phyloP scores from a whole-genome alignment of 2,888 invertebrate species.

The Heteromurus nitidus region DNA sequence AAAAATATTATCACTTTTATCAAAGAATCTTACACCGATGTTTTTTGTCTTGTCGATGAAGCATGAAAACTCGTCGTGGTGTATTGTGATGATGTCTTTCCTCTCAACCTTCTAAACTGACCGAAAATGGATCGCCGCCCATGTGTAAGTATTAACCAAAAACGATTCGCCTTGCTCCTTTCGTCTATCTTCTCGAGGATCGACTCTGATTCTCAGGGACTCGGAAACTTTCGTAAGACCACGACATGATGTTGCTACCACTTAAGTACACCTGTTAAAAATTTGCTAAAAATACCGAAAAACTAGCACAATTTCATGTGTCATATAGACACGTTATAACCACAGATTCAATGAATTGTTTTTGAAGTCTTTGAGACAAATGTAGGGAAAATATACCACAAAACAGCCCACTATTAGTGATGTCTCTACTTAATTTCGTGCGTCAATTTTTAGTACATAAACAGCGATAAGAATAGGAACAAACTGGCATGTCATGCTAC shows the following conservation, averaged over 20 bases:
- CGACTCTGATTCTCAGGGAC: background rate
- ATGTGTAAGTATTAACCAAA: background rate
- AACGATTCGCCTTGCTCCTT: background rate
- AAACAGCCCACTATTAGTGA: too few relatives aligned
- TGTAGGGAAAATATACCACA: background rate
- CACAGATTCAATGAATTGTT: background rate
- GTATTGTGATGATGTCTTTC: background rate
- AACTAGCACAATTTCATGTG: background rate
- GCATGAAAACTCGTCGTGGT: background rate
- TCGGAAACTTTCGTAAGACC: background rate
- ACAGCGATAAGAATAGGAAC: too few relatives aligned
- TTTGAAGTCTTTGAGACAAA: too few relatives aligned
- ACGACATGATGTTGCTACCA: background rate
- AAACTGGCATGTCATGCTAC: too few relatives aligned
- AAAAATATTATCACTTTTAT: background rate
- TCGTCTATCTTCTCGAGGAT: slow-evolving; percentile 5
- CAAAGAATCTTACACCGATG: slow-evolving; percentile 27
- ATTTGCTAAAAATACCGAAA: slow-evolving; percentile 7
- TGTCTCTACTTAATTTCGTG: background rate
- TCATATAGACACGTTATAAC: background rate
- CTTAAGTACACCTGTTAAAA: background rate
- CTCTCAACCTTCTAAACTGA: background rate
- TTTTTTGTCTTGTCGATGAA: background rate
- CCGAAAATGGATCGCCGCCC: background rate
- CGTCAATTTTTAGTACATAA: too few relatives aligned